These are phyloP conservation scores for Cyanoramphus novaezelandiae DNA, from an alignment of 2,113 vertebrate species.

Conservation along the genomic window DNA sequence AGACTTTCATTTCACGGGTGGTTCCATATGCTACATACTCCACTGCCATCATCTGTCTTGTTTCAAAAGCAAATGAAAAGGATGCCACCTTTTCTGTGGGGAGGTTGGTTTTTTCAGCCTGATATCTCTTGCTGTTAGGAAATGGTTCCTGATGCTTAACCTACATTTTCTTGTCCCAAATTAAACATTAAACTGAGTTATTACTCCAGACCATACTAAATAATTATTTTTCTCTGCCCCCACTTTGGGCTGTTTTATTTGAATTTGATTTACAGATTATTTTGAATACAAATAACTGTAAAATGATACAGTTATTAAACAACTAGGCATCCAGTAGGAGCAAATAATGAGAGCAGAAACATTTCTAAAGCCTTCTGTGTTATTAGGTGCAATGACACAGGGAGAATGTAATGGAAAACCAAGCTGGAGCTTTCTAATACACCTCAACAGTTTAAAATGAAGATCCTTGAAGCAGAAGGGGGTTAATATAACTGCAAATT, in stretches of 20 bases:
- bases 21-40: background rate
- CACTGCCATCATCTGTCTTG: background rate
- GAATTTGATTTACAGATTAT: slow-evolving; percentile 44
- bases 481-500: slow-evolving; percentile 36
- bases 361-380: slow-evolving; percentile 41
- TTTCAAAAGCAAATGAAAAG: background rate
- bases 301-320: slow-evolving; percentile 51
- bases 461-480: slow-evolving; percentile 48
- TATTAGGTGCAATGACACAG: slow-evolving; percentile 51
- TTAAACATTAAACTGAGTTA: background rate
- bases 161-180: background rate
- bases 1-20: background rate
- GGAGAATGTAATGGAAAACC: slow-evolving; percentile 57
- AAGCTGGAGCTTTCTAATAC: slow-evolving; percentile 53
- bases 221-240: slow-evolving; percentile 27
- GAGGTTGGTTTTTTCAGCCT: background rate
- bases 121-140: background rate
- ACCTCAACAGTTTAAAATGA: slow-evolving; percentile 50
- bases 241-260: slow-evolving; percentile 2
- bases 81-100: background rate
- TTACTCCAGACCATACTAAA: background rate
- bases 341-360: slow-evolving; percentile 55
- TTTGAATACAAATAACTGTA: slow-evolving; percentile 51
- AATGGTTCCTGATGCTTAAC: slow-evolving; percentile 26
- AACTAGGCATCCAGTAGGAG: slow-evolving; percentile 22